These are phyloP conservation scores for Okamejei kenojei DNA, from an alignment of 2,797 vertebrate species.

Conservation along the genomic window DNA sequence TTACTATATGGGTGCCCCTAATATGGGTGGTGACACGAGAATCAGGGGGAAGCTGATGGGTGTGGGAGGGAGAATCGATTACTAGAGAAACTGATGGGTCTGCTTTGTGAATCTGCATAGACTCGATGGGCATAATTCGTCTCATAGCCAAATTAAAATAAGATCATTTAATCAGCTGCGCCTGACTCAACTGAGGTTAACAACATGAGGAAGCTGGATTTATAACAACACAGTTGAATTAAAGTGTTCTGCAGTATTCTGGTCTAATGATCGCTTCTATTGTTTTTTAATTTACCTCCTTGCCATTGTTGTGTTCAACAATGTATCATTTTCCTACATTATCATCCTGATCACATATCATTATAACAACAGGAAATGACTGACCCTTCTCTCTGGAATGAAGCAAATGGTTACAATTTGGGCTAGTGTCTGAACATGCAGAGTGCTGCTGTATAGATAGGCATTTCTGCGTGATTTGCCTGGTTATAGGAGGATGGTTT, in stretches of 20 bases:
- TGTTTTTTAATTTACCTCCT: neutral
- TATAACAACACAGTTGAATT: neutral
- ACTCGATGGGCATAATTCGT: neutral
- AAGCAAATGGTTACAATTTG: neutral
- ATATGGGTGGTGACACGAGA: no score
- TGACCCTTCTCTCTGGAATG: neutral
- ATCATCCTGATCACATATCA: neutral
- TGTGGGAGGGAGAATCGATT: no score
- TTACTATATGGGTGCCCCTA: no score
- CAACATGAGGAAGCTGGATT: neutral
- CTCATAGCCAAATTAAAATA: neutral
- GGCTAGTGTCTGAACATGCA: neutral
- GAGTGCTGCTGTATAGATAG: neutral
- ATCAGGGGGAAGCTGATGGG: no score
- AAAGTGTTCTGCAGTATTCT: neutral
- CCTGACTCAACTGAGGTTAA: neutral
- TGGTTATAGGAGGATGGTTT: neutral
- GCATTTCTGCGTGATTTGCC: neutral
- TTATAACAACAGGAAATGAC: neutral
- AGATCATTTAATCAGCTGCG: neutral
- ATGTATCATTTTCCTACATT: neutral
- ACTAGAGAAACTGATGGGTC: no score
- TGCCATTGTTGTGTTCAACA: neutral
- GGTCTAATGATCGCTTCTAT: neutral
- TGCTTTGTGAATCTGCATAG: no score